These are phyloP conservation scores for Chionis minor DNA, from an alignment of 2,113 vertebrate species.

Conservation along the genomic window DNA sequence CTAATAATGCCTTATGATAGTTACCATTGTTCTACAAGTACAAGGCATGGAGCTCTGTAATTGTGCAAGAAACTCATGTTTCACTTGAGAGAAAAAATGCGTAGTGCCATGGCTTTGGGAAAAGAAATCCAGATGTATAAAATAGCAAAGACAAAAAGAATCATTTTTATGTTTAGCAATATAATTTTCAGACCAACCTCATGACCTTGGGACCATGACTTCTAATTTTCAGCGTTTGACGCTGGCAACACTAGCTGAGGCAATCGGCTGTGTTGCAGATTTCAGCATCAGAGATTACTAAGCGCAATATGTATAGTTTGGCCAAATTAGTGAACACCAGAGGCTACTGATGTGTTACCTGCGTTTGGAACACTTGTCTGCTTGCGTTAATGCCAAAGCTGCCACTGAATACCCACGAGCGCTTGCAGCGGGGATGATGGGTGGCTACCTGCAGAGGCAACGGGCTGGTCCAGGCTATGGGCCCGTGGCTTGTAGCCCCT, in stretches of 20 bases:
- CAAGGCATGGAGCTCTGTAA: not conserved
- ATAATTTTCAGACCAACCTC: not conserved
- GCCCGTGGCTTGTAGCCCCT: not conserved
- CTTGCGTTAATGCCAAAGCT: not conserved
- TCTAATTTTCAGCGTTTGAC: not conserved
- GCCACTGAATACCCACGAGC: not conserved
- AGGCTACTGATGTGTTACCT: not conserved
- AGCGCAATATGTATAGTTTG: not conserved
- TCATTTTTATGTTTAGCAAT: not conserved
- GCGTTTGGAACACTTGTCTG: not conserved
- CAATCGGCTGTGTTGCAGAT: not conserved
- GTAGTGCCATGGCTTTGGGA: not conserved
- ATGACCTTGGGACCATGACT: not conserved
- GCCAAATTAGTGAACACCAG: not conserved
- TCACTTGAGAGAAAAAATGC: not conserved
- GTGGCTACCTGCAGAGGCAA: not conserved
- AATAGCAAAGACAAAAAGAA: not conserved
- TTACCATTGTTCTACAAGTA: not conserved
- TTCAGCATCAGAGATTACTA: not conserved
- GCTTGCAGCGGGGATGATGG: rapidly evolving
- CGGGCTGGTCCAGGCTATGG: not conserved
- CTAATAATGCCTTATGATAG: not conserved
- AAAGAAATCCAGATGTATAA: not conserved
- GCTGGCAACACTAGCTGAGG: not conserved
- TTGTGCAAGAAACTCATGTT: not conserved